phyloP scores from a whole-genome alignment of 1,140 invertebrate species.

The Lycorma delicatula region DNA sequence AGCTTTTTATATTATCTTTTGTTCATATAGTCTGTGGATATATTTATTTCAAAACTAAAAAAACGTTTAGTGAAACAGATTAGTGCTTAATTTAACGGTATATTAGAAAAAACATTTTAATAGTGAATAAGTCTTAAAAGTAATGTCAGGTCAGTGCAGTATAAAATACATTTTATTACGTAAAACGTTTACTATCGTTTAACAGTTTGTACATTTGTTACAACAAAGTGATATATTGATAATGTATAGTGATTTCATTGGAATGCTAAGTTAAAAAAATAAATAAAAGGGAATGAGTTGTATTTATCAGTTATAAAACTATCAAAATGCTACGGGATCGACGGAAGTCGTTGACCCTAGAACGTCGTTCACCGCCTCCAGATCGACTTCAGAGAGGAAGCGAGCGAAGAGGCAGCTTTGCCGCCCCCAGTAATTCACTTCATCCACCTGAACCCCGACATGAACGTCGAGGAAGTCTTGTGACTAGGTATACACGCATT shows the following conservation, averaged over 20 bases:
- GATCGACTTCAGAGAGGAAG: slow-evolving; percentile 15
- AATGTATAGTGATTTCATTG: neutral
- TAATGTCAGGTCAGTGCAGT: too few species aligned
- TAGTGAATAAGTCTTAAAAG: too few species aligned
- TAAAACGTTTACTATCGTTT: too few species aligned
- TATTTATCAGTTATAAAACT: neutral
- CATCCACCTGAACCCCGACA: slow-evolving; percentile 21
- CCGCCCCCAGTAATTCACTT: slow-evolving; percentile 16
- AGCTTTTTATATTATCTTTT: too few species aligned
- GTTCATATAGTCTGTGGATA: too few species aligned
- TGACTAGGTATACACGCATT: slow-evolving; percentile 29
- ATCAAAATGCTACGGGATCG: slow-evolving; percentile 24
- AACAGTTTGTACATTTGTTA: too few species aligned
- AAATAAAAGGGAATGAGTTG: neutral
- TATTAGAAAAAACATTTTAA: too few species aligned
- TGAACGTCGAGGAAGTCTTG: slow-evolving; percentile 33
- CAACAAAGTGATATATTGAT: too few species aligned
- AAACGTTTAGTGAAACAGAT: too few species aligned
- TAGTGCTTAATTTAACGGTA: too few species aligned
- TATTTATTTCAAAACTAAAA: too few species aligned
- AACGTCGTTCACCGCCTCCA: slow-evolving; percentile 32
- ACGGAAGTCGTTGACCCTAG: slow-evolving; percentile 34
- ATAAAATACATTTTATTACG: too few species aligned
- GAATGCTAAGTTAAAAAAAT: neutral
- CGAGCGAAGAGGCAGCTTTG: slow-evolving; percentile 31